phyloP scores from a whole-genome alignment of 2,888 invertebrate genomes.

The Gerris lacustris region DNA sequence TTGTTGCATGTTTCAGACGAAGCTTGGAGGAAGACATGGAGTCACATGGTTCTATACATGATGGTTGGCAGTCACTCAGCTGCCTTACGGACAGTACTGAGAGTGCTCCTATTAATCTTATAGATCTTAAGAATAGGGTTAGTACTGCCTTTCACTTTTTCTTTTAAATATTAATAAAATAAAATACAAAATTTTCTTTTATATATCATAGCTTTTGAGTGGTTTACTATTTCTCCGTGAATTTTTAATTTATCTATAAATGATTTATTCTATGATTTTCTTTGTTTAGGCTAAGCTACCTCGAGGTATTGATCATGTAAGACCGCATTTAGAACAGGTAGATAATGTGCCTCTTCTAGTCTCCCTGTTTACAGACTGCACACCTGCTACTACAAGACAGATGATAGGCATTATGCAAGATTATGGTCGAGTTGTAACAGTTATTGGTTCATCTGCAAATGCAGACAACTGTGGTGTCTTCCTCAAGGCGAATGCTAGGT shows the following conservation, averaged over 20 bases:
- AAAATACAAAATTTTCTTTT: neutral
- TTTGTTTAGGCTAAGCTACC: slow-evolving; percentile 72
- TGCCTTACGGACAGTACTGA: slow-evolving; percentile 81
- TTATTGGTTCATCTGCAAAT: slow-evolving; percentile 82
- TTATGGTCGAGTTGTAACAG: slow-evolving; percentile 89
- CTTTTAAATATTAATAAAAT: neutral
- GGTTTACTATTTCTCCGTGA: too few species aligned
- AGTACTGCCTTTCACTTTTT: neutral
- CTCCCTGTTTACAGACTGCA: slow-evolving; percentile 95
- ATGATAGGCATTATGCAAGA: slow-evolving; percentile 95
- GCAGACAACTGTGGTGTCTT: slow-evolving; percentile 84
- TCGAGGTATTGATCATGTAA: slow-evolving; percentile 89
- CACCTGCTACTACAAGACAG: slow-evolving; percentile 73
- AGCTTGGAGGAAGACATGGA: slow-evolving; percentile 1
- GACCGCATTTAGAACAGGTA: slow-evolving; percentile 86
- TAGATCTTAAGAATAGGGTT: slow-evolving; percentile 78
- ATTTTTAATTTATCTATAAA: too few species aligned
- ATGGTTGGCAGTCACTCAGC: slow-evolving; percentile 70
- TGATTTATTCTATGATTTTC: neutral
- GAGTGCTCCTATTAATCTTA: slow-evolving; percentile 75
- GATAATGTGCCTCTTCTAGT: slow-evolving; percentile 96
- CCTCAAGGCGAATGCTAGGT: slow-evolving; percentile 85
- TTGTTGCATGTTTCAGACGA: neutral
- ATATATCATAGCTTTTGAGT: too few species aligned
- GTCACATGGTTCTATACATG: slow-evolving; percentile 34